A percentile compares a stretch with the other conserved stretches of the same genome.
Conservation (phyloP, 2,888 invertebrate species). For the Mechanitis messenoides region DNA sequence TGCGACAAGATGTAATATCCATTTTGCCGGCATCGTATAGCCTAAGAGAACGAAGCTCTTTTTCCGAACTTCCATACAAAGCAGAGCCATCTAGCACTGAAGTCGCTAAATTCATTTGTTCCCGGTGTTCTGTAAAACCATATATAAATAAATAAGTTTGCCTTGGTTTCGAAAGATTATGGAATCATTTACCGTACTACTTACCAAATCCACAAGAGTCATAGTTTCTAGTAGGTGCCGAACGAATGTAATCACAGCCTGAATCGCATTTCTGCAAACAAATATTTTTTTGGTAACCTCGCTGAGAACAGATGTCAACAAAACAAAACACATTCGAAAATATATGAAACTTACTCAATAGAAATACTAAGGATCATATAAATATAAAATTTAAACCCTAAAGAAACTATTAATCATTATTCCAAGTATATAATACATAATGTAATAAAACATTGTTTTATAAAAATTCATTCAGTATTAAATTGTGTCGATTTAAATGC, state of each 20-base stretch:
- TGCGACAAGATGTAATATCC: constrained; percentile 79
- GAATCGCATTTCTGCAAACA: constrained; percentile 66
- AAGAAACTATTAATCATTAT: too few relatives aligned
- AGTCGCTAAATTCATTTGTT: constrained; percentile 91
- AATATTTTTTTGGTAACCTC: constrained; percentile 13
- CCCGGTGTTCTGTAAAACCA: constrained; percentile 76
- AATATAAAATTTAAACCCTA: too few relatives aligned
- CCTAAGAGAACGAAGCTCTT: constrained; percentile 81
- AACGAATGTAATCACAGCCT: constrained; percentile 80
- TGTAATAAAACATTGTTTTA: too few relatives aligned
- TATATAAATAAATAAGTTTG: neutral
- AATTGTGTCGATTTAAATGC: too few relatives aligned
- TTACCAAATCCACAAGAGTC: constrained; percentile 80
- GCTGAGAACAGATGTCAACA: too few relatives aligned
- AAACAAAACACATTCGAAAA: too few relatives aligned
- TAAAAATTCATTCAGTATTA: too few relatives aligned
- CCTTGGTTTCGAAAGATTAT: neutral
- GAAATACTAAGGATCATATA: too few relatives aligned
- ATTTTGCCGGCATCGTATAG: constrained; percentile 84
- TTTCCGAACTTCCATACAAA: constrained; percentile 86
- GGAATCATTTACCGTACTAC: constrained; percentile 31
- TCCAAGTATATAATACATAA: too few relatives aligned
- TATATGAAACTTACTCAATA: too few relatives aligned
- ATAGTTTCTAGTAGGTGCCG: constrained; percentile 80
- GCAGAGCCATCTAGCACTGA: constrained; percentile 90